phyloP scores from a whole-genome alignment of 2,797 vertebrate species.

The Pangasius sanitwongsei region DNA sequence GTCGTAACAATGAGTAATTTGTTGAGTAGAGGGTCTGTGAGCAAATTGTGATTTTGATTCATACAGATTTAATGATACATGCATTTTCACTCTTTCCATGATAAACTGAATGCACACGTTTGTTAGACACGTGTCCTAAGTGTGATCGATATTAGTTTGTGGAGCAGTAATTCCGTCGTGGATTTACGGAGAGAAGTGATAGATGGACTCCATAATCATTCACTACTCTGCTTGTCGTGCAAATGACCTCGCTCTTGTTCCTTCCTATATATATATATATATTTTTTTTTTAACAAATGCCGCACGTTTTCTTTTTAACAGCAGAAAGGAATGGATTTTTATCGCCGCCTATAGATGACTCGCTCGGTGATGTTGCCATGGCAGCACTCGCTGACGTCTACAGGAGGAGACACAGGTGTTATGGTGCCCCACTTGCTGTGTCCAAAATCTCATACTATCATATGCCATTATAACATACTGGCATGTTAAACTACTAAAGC shows the following conservation, averaged over 20 bases:
- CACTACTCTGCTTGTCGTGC: not conserved
- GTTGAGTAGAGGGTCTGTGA: not conserved
- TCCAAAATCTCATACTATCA: conserved; percentile 1
- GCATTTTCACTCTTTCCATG: not conserved
- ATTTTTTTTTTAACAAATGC: not conserved
- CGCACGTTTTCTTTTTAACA: not conserved
- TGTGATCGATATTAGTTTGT: conserved; percentile 20
- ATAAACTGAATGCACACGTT: not conserved
- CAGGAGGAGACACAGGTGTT: conserved; percentile 37
- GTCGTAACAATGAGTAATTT: not conserved
- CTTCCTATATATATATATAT: not conserved
- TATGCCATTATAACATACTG: not conserved
- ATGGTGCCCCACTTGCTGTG: not conserved
- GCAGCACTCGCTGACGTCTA: not conserved
- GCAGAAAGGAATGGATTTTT: not conserved
- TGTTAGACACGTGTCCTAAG: not conserved
- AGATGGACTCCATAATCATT: conserved; percentile 17
- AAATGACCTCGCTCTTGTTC: not conserved
- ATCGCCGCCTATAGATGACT: conserved; percentile 28
- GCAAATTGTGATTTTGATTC: not conserved
- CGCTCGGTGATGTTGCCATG: conserved; percentile 35
- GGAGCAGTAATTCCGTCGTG: not conserved
- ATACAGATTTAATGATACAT: not conserved
- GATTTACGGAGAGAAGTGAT: not conserved
- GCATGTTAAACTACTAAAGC: not conserved